These are phyloP conservation scores for Herpailurus yagouaroundi DNA, from an alignment of 2,113 vertebrate genomes.

Conservation along the genomic window DNA sequence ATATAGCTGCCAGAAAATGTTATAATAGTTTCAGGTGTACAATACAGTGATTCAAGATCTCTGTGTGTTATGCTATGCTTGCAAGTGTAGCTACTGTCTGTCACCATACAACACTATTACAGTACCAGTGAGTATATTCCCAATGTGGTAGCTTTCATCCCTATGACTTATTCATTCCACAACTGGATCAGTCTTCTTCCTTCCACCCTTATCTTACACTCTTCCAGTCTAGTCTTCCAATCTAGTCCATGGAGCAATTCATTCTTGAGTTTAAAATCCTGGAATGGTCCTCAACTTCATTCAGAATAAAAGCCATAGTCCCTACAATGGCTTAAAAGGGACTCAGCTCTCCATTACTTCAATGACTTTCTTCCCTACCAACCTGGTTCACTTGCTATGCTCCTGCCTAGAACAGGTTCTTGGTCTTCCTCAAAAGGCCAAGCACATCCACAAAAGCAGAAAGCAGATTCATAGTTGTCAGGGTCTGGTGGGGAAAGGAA, in stretches of 20 bases:
- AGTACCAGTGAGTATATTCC: neutral
- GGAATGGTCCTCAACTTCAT: neutral
- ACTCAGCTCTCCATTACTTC: neutral
- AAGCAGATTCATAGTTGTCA: neutral
- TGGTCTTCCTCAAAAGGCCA: neutral
- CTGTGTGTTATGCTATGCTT: neutral
- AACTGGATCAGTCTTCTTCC: neutral
- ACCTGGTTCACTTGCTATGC: neutral
- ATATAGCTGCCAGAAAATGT: neutral
- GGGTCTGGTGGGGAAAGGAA: rapidly evolving
- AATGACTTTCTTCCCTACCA: neutral
- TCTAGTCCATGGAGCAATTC: neutral
- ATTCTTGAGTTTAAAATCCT: neutral
- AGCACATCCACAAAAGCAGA: neutral
- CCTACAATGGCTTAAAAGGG: neutral
- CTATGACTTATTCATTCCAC: neutral
- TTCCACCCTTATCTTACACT: neutral
- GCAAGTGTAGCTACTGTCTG: neutral
- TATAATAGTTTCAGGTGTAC: neutral
- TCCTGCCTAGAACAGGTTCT: neutral
- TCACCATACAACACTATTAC: neutral
- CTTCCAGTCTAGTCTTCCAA: neutral
- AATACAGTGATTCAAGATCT: neutral
- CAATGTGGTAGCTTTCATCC: neutral
- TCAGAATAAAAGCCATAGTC: neutral